Evolutionary conservation across 2,888 invertebrate species (phyloP).

Genomic region (Lordiphosa fenestrarum): DNA sequence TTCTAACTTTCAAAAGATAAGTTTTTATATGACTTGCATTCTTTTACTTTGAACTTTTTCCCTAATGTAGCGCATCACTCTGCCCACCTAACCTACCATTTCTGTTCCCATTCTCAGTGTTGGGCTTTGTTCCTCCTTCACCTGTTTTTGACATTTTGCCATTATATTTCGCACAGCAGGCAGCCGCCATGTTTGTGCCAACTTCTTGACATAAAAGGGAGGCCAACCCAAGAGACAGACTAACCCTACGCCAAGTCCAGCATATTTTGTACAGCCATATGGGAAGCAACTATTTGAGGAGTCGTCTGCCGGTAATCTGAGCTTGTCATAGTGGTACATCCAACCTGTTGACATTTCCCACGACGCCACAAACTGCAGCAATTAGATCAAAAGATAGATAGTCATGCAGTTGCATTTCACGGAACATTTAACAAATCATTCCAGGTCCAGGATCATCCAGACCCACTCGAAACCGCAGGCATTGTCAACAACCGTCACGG

Average conservation of each 20-base stretch:
- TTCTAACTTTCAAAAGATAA: too few species aligned
- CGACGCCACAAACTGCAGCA: slow-evolving; percentile 36
- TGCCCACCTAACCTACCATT: slow-evolving; percentile 6
- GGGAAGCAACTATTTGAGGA: slow-evolving; percentile 4
- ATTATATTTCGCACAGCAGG: slow-evolving; percentile 58
- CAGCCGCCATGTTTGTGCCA: slow-evolving; percentile 54
- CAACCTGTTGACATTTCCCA: slow-evolving; percentile 68
- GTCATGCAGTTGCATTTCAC: slow-evolving; percentile 43
- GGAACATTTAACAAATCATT: slow-evolving; percentile 51
- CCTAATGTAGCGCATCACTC: slow-evolving; percentile 17
- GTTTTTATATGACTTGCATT: not conserved
- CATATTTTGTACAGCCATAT: slow-evolving; percentile 30
- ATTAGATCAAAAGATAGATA: slow-evolving; percentile 38
- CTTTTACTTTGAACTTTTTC: not conserved
- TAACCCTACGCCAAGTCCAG: slow-evolving; percentile 6
- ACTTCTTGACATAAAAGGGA: not conserved
- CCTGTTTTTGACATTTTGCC: slow-evolving; percentile 73
- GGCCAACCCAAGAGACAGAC: not conserved
- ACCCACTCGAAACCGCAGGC: slow-evolving; percentile 52
- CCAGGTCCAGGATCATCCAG: slow-evolving; percentile 12
- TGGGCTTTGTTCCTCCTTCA: slow-evolving; percentile 40
- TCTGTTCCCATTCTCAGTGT: not conserved
- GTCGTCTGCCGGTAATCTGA: slow-evolving; percentile 58
- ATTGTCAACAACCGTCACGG: slow-evolving; percentile 45
- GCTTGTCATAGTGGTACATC: slow-evolving; percentile 39